Evolutionary conservation across 2,888 invertebrate genomes (phyloP), one percentile per base, ranked within the genome.

Genomic region (Sarcophaga variegata): DNA sequence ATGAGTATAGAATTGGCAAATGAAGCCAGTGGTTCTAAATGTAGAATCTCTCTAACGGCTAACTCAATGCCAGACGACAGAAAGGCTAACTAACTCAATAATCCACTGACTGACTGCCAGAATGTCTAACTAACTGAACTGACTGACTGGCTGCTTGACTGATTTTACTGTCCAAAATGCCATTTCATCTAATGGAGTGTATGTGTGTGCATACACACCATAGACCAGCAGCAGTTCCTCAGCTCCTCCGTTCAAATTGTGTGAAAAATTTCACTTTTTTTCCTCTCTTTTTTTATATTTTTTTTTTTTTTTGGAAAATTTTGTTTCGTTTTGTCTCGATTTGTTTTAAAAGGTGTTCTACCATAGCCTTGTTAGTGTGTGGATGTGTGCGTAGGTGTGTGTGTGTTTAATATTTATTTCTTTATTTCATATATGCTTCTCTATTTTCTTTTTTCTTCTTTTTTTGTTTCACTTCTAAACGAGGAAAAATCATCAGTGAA

Each of bases 111-210:
- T 49, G 64, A 20, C 80, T 49, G 79, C 22, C 67, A 63, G 6
- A 67, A 25, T 67, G 62, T 27, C 14, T 75, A 76, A 66, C 67
- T 70, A 4, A 69, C 67, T 79, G 49, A 25, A 22, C 22, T 66
- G 66, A 25, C 66, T 79, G 49, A 25, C 66, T 59, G 66, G 27
- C 37, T 63, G 20, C 11, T n/a, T 82, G 74, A 45, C 62, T 77
- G 84, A 86, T 83, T 85, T 81, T 82, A 81, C 70, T 64, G 81
- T 66, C 79, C 70, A 76, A 84, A 86, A 71, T 69, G 54, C 59
- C 25, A 76, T 81, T 75, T 66, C 81, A 86, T 80, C 54, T 60
- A 25, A 60, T 47, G 14, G 25, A 49, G 25, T 64, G 63, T 71
- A 37, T 64, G 3, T 70, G 20, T 47, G 64, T 4, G 17, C 17